Conservation (phyloP, 2,113 vertebrate genomes). For the Ginglymostoma cirratum region DNA sequence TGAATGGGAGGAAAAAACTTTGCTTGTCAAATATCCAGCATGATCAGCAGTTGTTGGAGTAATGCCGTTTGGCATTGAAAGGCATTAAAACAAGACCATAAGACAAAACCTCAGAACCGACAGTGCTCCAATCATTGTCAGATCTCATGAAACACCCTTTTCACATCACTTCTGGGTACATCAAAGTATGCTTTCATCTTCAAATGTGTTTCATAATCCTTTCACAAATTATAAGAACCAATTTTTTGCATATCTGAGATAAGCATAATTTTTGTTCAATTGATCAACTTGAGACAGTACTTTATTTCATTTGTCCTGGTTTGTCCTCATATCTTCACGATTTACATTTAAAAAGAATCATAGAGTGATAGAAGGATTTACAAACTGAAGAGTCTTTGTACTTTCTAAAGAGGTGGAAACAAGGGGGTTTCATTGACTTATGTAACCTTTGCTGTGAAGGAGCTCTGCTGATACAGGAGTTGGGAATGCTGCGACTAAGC, state of each 20-base stretch:
- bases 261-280: not conserved
- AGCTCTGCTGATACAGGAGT: not conserved
- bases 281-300: not conserved
- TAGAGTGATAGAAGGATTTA: not conserved
- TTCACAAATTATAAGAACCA: not conserved
- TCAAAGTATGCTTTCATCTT: not conserved
- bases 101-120: not conserved
- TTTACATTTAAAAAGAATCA: not conserved
- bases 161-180: not conserved
- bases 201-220: not conserved
- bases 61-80: not conserved
- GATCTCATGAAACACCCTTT: not conserved
- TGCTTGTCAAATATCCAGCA: not conserved
- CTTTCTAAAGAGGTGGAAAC: not conserved
- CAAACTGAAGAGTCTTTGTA: not conserved
- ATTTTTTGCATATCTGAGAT: not conserved
- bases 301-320: not conserved
- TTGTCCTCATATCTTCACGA: not conserved
- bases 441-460: not conserved
- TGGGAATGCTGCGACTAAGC: not conserved
- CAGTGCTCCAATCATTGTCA: not conserved
- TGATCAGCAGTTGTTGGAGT: not conserved
- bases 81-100: not conserved
- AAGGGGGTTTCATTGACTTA: not conserved
- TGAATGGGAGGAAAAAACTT: not conserved